Conservation (phyloP, 2,797 vertebrate species). For the Meda fulgida region DNA sequence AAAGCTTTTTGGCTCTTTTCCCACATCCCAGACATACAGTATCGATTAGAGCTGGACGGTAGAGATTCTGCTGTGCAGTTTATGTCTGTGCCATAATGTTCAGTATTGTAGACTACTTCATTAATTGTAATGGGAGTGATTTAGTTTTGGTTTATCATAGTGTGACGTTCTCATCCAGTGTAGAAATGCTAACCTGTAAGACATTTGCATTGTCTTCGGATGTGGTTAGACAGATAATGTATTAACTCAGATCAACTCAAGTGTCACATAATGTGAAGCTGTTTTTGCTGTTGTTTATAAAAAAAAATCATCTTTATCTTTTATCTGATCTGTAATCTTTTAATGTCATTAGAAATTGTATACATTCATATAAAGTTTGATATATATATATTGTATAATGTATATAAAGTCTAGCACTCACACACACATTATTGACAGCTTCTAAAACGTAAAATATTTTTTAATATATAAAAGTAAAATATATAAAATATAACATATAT, state of each 20-base stretch:
- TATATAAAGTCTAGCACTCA: neutral
- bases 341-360: neutral
- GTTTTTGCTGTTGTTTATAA: neutral
- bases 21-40: neutral
- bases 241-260: neutral
- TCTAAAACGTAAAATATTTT: neutral
- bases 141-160: neutral
- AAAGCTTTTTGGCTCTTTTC: neutral
- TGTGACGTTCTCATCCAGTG: neutral
- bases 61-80: neutral
- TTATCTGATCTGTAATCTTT: neutral
- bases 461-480: no score
- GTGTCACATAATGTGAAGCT: neutral
- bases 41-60: neutral
- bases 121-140: neutral
- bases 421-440: neutral
- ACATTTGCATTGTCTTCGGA: neutral
- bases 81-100: neutral
- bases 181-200: neutral
- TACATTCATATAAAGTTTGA: neutral
- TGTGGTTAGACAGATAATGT: neutral
- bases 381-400: neutral
- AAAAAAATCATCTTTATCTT: neutral
- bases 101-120: neutral
- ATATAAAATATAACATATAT: no score